Evolutionary conservation across 2,888 invertebrate genomes (phyloP), one percentile per base, ranked within the genome.

Genomic region (Limnephilus marmoratus): DNA sequence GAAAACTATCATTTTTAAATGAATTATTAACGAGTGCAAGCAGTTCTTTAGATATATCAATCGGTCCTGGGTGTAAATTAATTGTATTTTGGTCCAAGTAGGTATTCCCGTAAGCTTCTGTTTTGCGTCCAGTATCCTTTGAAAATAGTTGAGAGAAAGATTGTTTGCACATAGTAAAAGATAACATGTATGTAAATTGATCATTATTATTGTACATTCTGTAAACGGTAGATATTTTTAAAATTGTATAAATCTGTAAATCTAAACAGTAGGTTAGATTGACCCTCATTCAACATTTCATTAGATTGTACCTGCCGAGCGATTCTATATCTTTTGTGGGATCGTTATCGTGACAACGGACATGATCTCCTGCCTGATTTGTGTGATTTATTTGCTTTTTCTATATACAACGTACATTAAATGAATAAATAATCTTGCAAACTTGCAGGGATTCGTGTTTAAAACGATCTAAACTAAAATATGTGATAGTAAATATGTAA

Each of bases 11-110:
- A 68, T 68, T 68, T 68, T 68, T 68, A 68, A 68, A 68, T n/a
- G 68, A 68, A 24, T 68, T 24, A n/a, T 68, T 24, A 68, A 68
- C 9, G 24, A 68, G 68, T 68, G 68, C 68, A 68, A 24, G 68
- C 68, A 68, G 68, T 68, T 68, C 24, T 68, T 68, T 68, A 68
- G 24, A 68, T 68, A n/a, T 68, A 68, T 68, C 68, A 68, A 68
- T 68, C 68, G 68, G 68, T 68, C 68, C 68, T 68, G 68, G 68
- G 68, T 68, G 68, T 68, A 68, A 68, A 68, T 68, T 68, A 68
- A 68, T n/a, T 68, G 68, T 68, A 68, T 68, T 68, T 68, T 68
- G 68, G 68, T 68, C 68, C 68, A 68, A 68, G 68, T 68, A 68
- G 68, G 24, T 68, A 68, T 68, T 68, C 68, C 68, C 24, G 9